Percentiles rank a stretch among this genome's conserved stretches.
These are phyloP conservation scores for Drosophila sordidula DNA, from an alignment of 2,888 invertebrate genomes.

Conservation along the genomic window DNA sequence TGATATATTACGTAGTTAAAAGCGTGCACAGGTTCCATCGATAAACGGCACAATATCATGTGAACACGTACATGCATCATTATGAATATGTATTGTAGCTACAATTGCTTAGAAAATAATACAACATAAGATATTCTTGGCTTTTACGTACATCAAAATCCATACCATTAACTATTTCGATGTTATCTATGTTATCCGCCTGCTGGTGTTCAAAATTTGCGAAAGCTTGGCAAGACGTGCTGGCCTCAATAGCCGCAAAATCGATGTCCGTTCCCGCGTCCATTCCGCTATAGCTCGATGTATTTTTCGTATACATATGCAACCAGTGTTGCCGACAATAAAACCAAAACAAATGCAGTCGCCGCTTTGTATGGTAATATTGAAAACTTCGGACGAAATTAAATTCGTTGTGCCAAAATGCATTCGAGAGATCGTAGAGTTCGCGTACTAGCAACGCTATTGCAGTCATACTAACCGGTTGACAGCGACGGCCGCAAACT, in stretches of 20 bases:
- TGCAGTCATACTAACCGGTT: constrained; percentile 82
- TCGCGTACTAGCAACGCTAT: constrained; percentile 79
- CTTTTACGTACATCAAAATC: constrained; percentile 77
- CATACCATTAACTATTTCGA: constrained; percentile 80
- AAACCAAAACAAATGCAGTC: constrained; percentile 73
- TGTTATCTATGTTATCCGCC: constrained; percentile 54
- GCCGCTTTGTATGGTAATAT: constrained; percentile 74
- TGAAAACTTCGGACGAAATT: constrained; percentile 69
- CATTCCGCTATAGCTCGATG: neutral
- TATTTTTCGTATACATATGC: constrained; percentile 36
- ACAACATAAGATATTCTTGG: neutral
- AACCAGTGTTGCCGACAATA: constrained; percentile 79
- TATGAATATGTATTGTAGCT: neutral
- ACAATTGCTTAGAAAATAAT: neutral
- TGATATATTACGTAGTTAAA: constrained; percentile 4
- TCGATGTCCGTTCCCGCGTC: constrained; percentile 66
- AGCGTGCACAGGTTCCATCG: neutral
- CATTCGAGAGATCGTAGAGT: constrained; percentile 78
- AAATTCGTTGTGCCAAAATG: constrained; percentile 78
- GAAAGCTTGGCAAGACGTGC: constrained; percentile 48
- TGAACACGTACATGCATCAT: neutral
- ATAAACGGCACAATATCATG: constrained; percentile 1
- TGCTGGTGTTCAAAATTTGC: constrained; percentile 55
- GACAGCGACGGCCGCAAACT: constrained; percentile 19
- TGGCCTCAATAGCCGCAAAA: constrained; percentile 82